These are phyloP conservation scores for Drosophila kambysellisi DNA, from an alignment of 2,888 invertebrate species.

Conservation along the genomic window DNA sequence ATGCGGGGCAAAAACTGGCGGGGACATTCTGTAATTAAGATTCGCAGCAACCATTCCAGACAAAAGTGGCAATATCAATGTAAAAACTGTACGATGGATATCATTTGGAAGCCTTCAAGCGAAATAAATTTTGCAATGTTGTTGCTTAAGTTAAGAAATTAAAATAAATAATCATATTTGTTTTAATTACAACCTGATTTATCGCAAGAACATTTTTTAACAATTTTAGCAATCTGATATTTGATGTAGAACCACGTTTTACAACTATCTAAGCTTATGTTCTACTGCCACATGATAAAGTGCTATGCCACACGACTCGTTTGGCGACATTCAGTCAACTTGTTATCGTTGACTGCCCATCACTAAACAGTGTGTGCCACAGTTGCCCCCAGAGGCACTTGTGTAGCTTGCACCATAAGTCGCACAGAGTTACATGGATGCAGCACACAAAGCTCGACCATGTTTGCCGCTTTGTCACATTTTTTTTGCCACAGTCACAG, in stretches of 20 bases:
- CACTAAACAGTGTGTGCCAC: slow-evolving; percentile 44
- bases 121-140: background rate
- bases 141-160: slow-evolving; percentile 5
- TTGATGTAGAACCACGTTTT: background rate
- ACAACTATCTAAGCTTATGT: background rate
- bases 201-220: no score
- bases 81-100: background rate
- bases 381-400: slow-evolving; percentile 36
- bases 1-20: background rate
- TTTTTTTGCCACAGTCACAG: slow-evolving; percentile 68
- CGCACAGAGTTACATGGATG: slow-evolving; percentile 45
- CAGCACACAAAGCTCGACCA: slow-evolving; percentile 27
- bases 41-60: slow-evolving; percentile 6
- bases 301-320: slow-evolving; percentile 8
- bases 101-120: background rate
- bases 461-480: slow-evolving; percentile 38
- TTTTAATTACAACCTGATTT: background rate
- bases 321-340: slow-evolving; percentile 34
- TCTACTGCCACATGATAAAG: slow-evolving; percentile 27
- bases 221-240: background rate
- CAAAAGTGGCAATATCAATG: slow-evolving; percentile 21
- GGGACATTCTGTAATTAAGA: slow-evolving; percentile 41
- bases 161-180: background rate
- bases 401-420: slow-evolving; percentile 67
- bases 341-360: slow-evolving; percentile 66